phyloP scores from a whole-genome alignment of 2,113 vertebrate genomes.

The Stigmatopora argus region DNA sequence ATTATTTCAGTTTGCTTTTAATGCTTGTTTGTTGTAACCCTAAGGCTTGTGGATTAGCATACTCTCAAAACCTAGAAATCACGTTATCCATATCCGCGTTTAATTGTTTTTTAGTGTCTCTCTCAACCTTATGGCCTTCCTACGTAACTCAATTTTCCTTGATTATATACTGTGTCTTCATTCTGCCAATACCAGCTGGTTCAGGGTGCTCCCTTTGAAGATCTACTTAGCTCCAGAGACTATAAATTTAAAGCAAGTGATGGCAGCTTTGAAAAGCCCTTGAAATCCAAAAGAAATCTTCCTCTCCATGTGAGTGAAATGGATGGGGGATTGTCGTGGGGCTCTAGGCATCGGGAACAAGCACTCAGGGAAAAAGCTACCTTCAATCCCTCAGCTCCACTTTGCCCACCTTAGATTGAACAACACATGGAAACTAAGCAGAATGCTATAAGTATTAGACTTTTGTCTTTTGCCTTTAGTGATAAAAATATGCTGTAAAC shows the following conservation, averaged over 20 bases:
- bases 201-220: conserved; percentile 53
- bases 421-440: conserved; percentile 34
- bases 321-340: conserved; percentile 38
- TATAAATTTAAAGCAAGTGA: conserved; percentile 58
- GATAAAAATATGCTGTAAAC: conserved; percentile 9
- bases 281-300: conserved; percentile 58
- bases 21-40: too few relatives aligned
- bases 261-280: conserved; percentile 57
- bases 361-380: conserved; percentile 45
- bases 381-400: conserved; percentile 41
- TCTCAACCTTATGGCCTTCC: conserved; percentile 9
- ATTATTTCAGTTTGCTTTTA: too few relatives aligned
- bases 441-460: neutral
- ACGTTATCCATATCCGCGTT: neutral
- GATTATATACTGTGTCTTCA: conserved; percentile 21
- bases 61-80: neutral
- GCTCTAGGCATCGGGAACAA: conserved; percentile 21
- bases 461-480: conserved; percentile 18
- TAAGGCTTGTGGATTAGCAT: neutral
- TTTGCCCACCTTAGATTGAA: conserved; percentile 30
- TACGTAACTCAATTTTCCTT: conserved; percentile 25
- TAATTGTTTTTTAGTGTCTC: neutral
- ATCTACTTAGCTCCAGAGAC: conserved; percentile 58
- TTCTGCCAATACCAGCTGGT: conserved; percentile 21
- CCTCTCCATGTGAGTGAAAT: conserved; percentile 48